A percentile compares a stretch with the other conserved stretches of the same genome.
Evolutionary conservation across 2,888 invertebrate species (phyloP).

Genomic region (Conus canariensis): DNA sequence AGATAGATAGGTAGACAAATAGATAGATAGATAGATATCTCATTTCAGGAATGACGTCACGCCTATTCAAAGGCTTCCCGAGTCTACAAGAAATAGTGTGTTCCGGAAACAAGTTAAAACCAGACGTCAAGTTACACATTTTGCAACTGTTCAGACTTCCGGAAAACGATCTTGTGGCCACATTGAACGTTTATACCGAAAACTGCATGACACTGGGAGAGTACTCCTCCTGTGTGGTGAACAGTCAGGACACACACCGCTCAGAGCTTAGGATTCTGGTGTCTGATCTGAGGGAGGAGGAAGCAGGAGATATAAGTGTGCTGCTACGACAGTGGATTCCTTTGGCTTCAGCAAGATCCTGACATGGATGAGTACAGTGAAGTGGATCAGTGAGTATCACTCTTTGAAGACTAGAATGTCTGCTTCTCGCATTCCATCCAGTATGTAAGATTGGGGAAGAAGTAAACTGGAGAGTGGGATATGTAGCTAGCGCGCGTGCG

Average conservation of each 20-base stretch:
- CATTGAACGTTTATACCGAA: neutral
- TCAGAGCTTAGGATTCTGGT: conserved; percentile 30
- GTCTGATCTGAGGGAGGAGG: conserved; percentile 30
- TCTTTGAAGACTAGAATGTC: no score
- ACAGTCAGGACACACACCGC: neutral
- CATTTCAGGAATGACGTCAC: conserved; percentile 36
- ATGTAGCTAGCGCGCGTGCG: no score
- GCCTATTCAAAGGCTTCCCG: conserved; percentile 3
- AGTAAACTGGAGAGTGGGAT: no score
- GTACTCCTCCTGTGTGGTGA: conserved; percentile 29
- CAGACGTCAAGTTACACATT: neutral
- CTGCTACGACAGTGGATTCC: conserved; percentile 1
- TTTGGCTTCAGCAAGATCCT: neutral
- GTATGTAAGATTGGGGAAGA: no score
- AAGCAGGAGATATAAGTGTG: conserved; percentile 20
- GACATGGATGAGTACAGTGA: neutral
- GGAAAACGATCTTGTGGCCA: neutral
- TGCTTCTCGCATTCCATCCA: no score
- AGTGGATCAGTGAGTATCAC: neutral
- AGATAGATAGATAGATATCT: neutral
- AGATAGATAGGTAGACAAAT: no score
- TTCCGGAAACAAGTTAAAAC: conserved; percentile 3
- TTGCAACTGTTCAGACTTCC: neutral
- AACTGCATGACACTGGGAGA: conserved; percentile 32
- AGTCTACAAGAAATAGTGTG: conserved; percentile 23